Evolutionary conservation across 2,113 vertebrate genomes (phyloP).

Genomic region (Phyllostomus hastatus): DNA sequence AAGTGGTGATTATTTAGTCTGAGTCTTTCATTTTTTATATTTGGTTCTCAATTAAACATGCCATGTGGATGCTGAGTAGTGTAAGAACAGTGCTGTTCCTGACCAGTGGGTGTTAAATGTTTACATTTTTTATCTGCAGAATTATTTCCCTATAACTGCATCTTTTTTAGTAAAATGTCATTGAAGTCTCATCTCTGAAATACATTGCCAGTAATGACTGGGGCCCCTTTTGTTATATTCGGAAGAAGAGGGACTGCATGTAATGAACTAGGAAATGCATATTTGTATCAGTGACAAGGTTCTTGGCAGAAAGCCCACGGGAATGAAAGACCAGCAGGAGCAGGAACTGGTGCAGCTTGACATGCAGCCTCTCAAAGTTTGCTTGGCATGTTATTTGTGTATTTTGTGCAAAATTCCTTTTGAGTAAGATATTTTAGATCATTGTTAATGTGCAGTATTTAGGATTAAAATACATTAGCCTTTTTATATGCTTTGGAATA

Average conservation of each 20-base stretch:
- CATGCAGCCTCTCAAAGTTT: not conserved
- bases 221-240: constrained; percentile 74
- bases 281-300: not conserved
- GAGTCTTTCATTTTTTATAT: constrained; percentile 74
- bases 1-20: constrained; percentile 69
- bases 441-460: constrained; percentile 71
- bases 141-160: constrained; percentile 79
- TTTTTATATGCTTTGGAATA: constrained; percentile 55
- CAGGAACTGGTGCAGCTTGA: not conserved
- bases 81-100: constrained; percentile 83
- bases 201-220: constrained; percentile 72
- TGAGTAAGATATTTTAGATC: constrained; percentile 44
- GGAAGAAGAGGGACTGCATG: constrained; percentile 73
- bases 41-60: constrained; percentile 63
- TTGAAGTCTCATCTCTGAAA: constrained; percentile 79
- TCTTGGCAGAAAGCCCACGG: not conserved
- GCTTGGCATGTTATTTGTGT: not conserved
- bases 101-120: constrained; percentile 82
- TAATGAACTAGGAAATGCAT: constrained; percentile 69
- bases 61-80: constrained; percentile 68
- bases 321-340: not conserved
- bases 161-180: constrained; percentile 77
- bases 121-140: constrained; percentile 84
- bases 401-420: constrained; percentile 40
- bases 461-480: constrained; percentile 37